Percentiles rank a stretch among this genome's conserved stretches.
Evolutionary conservation across 1,140 invertebrate species (phyloP).

Genomic region (Pararge aegeria): DNA sequence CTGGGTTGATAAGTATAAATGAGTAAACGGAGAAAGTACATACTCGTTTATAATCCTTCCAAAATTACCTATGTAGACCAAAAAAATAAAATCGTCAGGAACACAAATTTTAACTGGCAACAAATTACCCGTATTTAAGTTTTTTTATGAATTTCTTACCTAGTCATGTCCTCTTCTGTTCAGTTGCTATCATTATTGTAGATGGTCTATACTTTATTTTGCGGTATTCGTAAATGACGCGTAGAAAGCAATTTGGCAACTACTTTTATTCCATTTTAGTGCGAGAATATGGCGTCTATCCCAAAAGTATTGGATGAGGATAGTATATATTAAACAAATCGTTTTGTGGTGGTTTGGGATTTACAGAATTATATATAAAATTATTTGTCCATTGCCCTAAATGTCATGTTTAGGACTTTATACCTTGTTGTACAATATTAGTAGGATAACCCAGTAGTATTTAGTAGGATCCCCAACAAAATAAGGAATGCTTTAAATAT

Average conservation of each 20-base stretch:
- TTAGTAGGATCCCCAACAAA: no score
- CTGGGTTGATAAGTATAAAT: no score
- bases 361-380: background rate
- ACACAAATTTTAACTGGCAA: no score
- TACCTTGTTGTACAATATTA: no score
- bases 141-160: background rate
- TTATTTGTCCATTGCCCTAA: background rate
- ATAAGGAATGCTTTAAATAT: no score
- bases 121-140: background rate
- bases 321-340: constrained; percentile 30
- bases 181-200: constrained; percentile 1
- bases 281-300: constrained; percentile 30
- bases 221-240: constrained; percentile 56
- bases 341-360: constrained; percentile 12
- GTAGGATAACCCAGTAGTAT: no score
- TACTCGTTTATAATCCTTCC: no score
- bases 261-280: constrained; percentile 40
- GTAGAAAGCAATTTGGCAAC: constrained; percentile 67
- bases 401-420: background rate
- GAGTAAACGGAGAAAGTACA: no score
- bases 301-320: constrained; percentile 25
- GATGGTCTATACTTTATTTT: constrained; percentile 11
- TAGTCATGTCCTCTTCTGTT: background rate
- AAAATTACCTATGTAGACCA: no score
- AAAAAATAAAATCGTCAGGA: no score